Evolutionary conservation across 2,113 vertebrate genomes (phyloP).

Genomic region (Suncus etruscus): DNA sequence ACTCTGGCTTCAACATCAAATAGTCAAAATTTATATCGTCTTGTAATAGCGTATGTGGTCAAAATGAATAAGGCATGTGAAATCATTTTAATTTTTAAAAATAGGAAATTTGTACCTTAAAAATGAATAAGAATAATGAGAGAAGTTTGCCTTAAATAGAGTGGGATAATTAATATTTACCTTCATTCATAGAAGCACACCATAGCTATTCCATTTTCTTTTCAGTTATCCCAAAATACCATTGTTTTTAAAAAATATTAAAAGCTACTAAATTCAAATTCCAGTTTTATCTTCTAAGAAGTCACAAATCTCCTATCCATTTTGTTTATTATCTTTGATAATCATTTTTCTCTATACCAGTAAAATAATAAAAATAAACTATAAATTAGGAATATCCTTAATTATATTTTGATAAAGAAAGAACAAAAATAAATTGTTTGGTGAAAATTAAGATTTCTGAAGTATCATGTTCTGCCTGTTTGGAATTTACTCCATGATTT

Average conservation of each 20-base stretch:
- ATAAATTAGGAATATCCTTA: constrained; percentile 50
- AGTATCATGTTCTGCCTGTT: background rate
- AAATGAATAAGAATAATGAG: constrained; percentile 51
- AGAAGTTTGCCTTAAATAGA: background rate
- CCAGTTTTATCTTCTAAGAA: constrained; percentile 5
- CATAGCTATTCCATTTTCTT: constrained; percentile 42
- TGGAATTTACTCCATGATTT: background rate
- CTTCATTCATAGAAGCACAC: background rate
- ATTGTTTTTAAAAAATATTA: constrained; percentile 32
- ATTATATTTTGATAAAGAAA: constrained; percentile 24
- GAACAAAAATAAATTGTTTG: background rate
- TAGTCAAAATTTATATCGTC: background rate
- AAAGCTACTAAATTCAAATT: constrained; percentile 36
- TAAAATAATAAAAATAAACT: constrained; percentile 57
- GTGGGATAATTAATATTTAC: constrained; percentile 31
- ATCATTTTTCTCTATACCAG: background rate
- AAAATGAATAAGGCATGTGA: background rate
- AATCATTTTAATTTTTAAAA: background rate
- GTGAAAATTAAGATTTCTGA: constrained; percentile 22
- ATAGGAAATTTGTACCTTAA: constrained; percentile 49
- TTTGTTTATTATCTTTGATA: constrained; percentile 46
- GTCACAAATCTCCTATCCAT: constrained; percentile 3
- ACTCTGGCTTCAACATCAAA: background rate
- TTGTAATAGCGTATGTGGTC: background rate
- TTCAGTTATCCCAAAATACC: background rate